These are phyloP conservation scores for Heteronetta atricapilla DNA, from an alignment of 2,113 vertebrate species.

Conservation along the genomic window DNA sequence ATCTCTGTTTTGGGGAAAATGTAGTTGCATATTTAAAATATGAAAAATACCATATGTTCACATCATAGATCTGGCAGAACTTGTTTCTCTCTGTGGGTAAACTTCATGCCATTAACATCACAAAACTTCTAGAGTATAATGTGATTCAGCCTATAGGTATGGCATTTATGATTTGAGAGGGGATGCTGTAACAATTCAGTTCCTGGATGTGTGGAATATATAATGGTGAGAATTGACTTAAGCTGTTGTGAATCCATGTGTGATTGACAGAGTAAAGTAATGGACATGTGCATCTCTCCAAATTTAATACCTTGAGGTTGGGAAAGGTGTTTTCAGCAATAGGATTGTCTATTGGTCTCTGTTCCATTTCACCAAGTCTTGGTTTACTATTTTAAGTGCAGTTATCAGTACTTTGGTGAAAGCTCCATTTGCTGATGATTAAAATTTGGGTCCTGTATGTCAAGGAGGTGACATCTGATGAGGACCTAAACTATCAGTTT, in stretches of 20 bases:
- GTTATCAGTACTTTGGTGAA: constrained; percentile 1
- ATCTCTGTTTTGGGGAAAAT: neutral
- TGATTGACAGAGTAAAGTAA: neutral
- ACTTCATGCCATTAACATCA: neutral
- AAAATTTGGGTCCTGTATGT: neutral
- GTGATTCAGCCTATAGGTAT: neutral
- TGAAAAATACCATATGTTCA: neutral
- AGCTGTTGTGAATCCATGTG: neutral
- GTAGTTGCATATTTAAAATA: neutral
- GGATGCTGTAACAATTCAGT: neutral
- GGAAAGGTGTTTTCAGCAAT: neutral
- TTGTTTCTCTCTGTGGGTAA: neutral
- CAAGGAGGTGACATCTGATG: constrained; percentile 9
- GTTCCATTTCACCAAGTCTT: neutral
- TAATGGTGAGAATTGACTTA: neutral
- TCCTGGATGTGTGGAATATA: neutral
- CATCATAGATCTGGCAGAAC: neutral
- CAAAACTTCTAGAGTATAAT: neutral
- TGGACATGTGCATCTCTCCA: neutral
- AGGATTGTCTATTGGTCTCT: neutral
- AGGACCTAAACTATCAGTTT: constrained; percentile 22
- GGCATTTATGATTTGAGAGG: neutral
- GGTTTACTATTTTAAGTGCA: neutral
- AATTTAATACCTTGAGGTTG: neutral
- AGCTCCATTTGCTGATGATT: constrained; percentile 32